These are phyloP conservation scores for Sorex fumeus DNA, from an alignment of 2,113 vertebrate genomes.

Conservation along the genomic window DNA sequence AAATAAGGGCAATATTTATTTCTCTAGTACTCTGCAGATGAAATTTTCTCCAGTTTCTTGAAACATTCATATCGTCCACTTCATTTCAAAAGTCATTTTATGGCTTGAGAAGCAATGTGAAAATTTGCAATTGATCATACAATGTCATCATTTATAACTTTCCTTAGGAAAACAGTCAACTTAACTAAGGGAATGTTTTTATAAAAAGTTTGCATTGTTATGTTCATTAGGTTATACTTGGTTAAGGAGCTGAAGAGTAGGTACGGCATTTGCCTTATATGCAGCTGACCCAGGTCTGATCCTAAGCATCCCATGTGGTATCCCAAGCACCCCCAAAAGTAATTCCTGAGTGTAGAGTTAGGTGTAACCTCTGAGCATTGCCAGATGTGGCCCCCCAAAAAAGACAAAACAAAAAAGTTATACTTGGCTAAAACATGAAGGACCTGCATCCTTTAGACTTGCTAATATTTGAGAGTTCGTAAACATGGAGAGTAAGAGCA, in stretches of 20 bases:
- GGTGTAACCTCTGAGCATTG: too few relatives aligned
- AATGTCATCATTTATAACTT: constrained; percentile 35
- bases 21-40: neutral
- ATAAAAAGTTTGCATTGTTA: neutral
- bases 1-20: constrained; percentile 60
- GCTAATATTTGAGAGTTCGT: constrained; percentile 8
- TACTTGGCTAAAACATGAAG: neutral
- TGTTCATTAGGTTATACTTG: neutral
- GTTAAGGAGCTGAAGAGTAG: too few relatives aligned
- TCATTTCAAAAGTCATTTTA: constrained; percentile 49
- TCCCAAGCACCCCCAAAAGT: too few relatives aligned
- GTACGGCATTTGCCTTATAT: too few relatives aligned
- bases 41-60: constrained; percentile 30
- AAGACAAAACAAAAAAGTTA: too few relatives aligned
- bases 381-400: too few relatives aligned
- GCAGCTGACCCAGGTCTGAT: too few relatives aligned
- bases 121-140: constrained; percentile 16
- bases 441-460: neutral
- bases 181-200: neutral
- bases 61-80: constrained; percentile 43
- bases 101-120: constrained; percentile 13
- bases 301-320: too few relatives aligned
- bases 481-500: neutral
- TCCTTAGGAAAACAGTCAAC: constrained; percentile 12
- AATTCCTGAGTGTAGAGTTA: too few relatives aligned